Evolutionary conservation across 2,888 invertebrate genomes (phyloP).

Genomic region (Elysia crispata): DNA sequence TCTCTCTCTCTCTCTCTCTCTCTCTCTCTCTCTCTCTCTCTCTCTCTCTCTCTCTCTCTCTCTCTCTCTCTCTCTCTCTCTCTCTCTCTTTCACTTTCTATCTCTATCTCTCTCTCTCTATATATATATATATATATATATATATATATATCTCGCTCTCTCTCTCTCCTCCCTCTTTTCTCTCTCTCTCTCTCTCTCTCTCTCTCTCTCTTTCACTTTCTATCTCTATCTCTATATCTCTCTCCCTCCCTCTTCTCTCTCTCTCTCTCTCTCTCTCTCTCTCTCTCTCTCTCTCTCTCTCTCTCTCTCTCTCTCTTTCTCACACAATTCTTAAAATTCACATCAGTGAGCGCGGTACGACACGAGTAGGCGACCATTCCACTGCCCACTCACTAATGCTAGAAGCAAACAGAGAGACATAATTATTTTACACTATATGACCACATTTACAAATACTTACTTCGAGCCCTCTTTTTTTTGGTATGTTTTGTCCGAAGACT

Average conservation of each 20-base stretch:
- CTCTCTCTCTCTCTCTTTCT: neutral
- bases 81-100: neutral
- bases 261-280: neutral
- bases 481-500: too few species aligned
- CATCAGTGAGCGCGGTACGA: too few species aligned
- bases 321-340: too few species aligned
- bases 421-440: too few species aligned
- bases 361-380: too few species aligned
- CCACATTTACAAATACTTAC: neutral
- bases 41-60: slow-evolving; percentile 19
- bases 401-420: too few species aligned
- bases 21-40: slow-evolving; percentile 21
- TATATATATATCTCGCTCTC: slow-evolving; percentile 1
- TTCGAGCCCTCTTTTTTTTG: too few species aligned
- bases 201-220: slow-evolving; percentile 23
- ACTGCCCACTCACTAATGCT: too few species aligned
- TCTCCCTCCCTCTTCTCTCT: slow-evolving; percentile 2
- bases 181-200: slow-evolving; percentile 12
- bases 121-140: neutral
- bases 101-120: slow-evolving; percentile 18
- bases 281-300: slow-evolving; percentile 6
- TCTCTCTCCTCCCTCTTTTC: neutral
- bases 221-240: slow-evolving; percentile 16
- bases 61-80: too few species aligned
- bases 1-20: slow-evolving; percentile 32